Evolutionary conservation across 2,797 vertebrate species (phyloP).

Genomic region (Pangasius sanitwongsei): DNA sequence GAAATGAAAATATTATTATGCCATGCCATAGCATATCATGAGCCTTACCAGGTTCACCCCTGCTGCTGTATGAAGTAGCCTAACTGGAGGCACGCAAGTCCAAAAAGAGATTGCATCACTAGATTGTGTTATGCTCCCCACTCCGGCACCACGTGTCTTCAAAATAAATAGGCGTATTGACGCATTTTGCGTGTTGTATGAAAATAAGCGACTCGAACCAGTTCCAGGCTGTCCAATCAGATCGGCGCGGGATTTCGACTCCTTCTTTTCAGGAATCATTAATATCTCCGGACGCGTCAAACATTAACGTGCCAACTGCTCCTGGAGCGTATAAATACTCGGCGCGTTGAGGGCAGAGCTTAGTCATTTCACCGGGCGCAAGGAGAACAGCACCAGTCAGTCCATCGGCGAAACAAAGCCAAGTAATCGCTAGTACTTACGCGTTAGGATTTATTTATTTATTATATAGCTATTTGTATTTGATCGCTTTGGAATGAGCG

Average conservation of each 20-base stretch:
- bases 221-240: slow-evolving; percentile 70
- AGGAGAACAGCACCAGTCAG: background rate
- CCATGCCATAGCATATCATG: background rate
- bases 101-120: slow-evolving; percentile 25
- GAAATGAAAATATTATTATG: background rate
- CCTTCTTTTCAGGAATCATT: slow-evolving; percentile 82
- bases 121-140: slow-evolving; percentile 1
- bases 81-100: slow-evolving; percentile 21
- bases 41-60: background rate
- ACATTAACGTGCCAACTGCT: slow-evolving; percentile 63
- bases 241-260: slow-evolving; percentile 70
- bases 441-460: slow-evolving; percentile 49
- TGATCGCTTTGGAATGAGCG: slow-evolving; percentile 63
- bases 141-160: slow-evolving; percentile 63
- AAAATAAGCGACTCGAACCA: slow-evolving; percentile 70
- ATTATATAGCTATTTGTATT: slow-evolving; percentile 47
- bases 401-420: background rate
- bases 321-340: slow-evolving; percentile 77
- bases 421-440: background rate
- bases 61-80: background rate
- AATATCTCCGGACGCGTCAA: slow-evolving; percentile 81
- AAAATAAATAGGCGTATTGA: slow-evolving; percentile 71
- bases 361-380: slow-evolving; percentile 31
- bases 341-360: slow-evolving; percentile 66
- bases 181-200: slow-evolving; percentile 71